phyloP scores from a whole-genome alignment of 1,140 invertebrate species.

The Pollicipes pollicipes region DNA sequence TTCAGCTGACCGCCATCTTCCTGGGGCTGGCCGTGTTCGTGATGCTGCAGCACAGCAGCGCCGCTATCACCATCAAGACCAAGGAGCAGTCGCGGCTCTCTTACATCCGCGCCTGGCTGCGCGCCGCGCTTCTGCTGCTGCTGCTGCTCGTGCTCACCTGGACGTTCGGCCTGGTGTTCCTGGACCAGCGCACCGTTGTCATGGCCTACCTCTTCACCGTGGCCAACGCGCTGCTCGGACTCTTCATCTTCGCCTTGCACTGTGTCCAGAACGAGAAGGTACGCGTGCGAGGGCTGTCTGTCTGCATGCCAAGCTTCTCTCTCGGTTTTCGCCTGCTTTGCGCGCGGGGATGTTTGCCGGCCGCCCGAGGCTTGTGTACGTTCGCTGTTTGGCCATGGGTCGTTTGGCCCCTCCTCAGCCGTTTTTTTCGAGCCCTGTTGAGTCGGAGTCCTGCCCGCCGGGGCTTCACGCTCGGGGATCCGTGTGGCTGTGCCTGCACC shows the following conservation, averaged over 20 bases:
- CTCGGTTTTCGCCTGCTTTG: no score
- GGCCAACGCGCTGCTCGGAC: conserved; percentile 75
- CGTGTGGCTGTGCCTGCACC: not conserved
- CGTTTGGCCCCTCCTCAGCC: no score
- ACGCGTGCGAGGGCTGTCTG: conserved; percentile 27
- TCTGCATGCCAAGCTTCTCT: no score
- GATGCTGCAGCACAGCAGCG: conserved; percentile 27
- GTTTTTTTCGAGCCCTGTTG: no score
- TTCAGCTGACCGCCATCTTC: not conserved
- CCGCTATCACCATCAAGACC: conserved; percentile 50
- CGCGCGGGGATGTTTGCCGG: no score
- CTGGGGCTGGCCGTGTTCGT: not conserved
- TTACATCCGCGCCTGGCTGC: conserved; percentile 54
- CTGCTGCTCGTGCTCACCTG: conserved; percentile 73
- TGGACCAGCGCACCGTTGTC: conserved; percentile 58
- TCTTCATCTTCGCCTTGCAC: conserved; percentile 89
- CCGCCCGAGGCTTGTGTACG: no score
- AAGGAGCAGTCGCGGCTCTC: conserved; percentile 50
- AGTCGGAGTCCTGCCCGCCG: no score
- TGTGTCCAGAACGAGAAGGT: conserved; percentile 90
- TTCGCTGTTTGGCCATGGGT: no score
- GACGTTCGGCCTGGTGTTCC: conserved; percentile 69
- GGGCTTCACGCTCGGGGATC: not conserved
- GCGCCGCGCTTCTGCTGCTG: conserved; percentile 60
- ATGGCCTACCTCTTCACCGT: conserved; percentile 71